Base-by-base conservation (phyloP, 2,888 invertebrate species). In the Meiosimyza decipiens region DNA sequence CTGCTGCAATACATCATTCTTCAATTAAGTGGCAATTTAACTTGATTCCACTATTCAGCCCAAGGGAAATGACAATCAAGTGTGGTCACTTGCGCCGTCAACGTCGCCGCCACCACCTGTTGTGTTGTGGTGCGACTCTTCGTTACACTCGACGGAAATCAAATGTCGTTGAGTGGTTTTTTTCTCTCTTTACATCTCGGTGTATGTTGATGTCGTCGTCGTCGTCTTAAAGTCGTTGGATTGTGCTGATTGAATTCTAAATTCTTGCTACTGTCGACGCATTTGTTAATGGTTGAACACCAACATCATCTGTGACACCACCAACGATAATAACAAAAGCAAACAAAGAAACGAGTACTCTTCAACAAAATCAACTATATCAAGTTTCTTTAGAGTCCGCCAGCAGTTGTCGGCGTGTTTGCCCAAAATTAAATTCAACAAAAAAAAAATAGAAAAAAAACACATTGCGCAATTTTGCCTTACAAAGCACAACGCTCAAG, bases 11-110 rank as follows among this genome's bases (percentile, higher is more conserved):
- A 47, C 49, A 63, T 63, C 49, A 63, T 63, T 63, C 16, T 47
- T n/a, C 63, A 63, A 63, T 63, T 63, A 63, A 49, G n/a, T 49
- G 63, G 49, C 16, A 33, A 63, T 49, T 12, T 9, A 40, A 40
- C 13, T 62, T 47, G 47, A 33, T 28, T 57, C 28, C 13, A 28
- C 57, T 28, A 16, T 13, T 18, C 16, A 13, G 57, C 12, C 28
- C 12, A 28, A 57, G 57, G 18, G 57, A 57, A 57, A 28, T 57
- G 28, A 9, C 57, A 57, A 57, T 12, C 12, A 57, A 57, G 12
- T 6, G 33, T 33, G 9, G 60, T 33, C 62, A 47, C 47, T 16
- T 33, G n/a, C 18, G 18, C 7, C 47, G 63, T 1, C 47, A 47
- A n/a, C 40, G 40, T 3, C 33, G 7, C 15, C 22, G 22, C 22